Percentiles rank a stretch among this genome's conserved stretches.
These are phyloP conservation scores for Drosophila setosimentum DNA, from an alignment of 2,888 invertebrate species.

Conservation along the genomic window DNA sequence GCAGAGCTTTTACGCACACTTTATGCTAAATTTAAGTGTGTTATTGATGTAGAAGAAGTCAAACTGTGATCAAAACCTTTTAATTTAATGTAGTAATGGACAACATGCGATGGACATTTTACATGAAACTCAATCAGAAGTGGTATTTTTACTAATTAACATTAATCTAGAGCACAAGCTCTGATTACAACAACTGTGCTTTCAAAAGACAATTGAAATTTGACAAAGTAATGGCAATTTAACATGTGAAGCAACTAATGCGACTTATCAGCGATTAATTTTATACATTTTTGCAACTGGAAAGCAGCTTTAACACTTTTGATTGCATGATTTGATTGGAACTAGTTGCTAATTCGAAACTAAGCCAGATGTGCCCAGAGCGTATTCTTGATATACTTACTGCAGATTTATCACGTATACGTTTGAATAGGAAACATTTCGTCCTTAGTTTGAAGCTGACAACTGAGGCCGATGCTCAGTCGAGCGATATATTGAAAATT, in stretches of 20 bases:
- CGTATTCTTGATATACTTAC: constrained; percentile 2
- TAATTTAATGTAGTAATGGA: too few species aligned
- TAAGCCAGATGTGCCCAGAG: neutral
- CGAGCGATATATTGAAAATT: constrained; percentile 65
- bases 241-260: too few species aligned
- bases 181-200: neutral
- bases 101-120: too few species aligned
- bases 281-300: neutral
- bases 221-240: neutral
- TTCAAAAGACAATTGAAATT: neutral
- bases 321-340: neutral
- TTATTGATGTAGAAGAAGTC: neutral
- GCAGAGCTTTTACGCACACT: neutral
- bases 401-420: constrained; percentile 25
- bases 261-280: neutral
- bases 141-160: too few species aligned
- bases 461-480: constrained; percentile 41
- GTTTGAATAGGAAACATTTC: constrained; percentile 2
- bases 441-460: neutral
- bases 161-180: neutral
- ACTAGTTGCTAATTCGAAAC: neutral
- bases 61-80: neutral
- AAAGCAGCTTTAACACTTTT: neutral
- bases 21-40: too few species aligned
- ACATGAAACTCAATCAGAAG: neutral